A percentile compares a stretch with the other conserved stretches of the same genome.
phyloP scores from a whole-genome alignment of 2,888 invertebrate species.

The Clepsis dumicolana region DNA sequence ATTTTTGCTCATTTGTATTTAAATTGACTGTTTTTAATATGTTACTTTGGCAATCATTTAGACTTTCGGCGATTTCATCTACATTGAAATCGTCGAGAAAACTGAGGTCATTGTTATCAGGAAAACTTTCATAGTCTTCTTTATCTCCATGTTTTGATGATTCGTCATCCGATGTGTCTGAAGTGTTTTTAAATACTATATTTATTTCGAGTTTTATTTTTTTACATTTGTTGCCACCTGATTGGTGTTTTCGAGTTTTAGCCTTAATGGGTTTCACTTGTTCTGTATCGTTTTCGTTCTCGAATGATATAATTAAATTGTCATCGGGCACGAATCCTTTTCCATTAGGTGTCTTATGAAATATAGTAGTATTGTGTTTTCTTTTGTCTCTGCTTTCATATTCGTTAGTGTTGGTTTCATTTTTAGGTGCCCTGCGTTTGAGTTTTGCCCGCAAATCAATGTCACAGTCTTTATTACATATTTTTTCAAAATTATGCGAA shows the following conservation, averaged over 20 bases:
- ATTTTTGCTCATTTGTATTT: background rate
- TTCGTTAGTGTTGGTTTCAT: slow-evolving; percentile 36
- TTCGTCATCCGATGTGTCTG: slow-evolving; percentile 46
- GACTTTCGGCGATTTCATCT: slow-evolving; percentile 69
- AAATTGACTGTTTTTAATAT: slow-evolving; percentile 1
- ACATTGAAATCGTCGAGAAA: slow-evolving; percentile 73
- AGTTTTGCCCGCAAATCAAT: slow-evolving; percentile 54
- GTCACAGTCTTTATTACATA: slow-evolving; percentile 16
- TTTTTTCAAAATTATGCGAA: slow-evolving; percentile 8
- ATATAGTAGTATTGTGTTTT: slow-evolving; percentile 9
- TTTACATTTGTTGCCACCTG: slow-evolving; percentile 44
- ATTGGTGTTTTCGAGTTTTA: slow-evolving; percentile 46
- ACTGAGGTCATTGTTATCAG: slow-evolving; percentile 59
- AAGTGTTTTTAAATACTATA: slow-evolving; percentile 51
- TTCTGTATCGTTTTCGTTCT: slow-evolving; percentile 39
- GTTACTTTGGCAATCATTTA: slow-evolving; percentile 52
- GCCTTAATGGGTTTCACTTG: slow-evolving; percentile 29
- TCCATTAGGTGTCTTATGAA: slow-evolving; percentile 13
- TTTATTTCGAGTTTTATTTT: slow-evolving; percentile 64
- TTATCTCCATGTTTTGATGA: slow-evolving; percentile 42
- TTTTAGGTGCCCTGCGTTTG: slow-evolving; percentile 45
- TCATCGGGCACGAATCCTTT: slow-evolving; percentile 45
- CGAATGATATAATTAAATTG: slow-evolving; percentile 53
- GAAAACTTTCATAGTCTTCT: slow-evolving; percentile 42
- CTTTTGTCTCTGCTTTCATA: background rate